Evolutionary conservation across 2,797 vertebrate genomes (phyloP), one percentile per base, ranked within the genome.

Genomic region (Buphagus erythrorhynchus): DNA sequence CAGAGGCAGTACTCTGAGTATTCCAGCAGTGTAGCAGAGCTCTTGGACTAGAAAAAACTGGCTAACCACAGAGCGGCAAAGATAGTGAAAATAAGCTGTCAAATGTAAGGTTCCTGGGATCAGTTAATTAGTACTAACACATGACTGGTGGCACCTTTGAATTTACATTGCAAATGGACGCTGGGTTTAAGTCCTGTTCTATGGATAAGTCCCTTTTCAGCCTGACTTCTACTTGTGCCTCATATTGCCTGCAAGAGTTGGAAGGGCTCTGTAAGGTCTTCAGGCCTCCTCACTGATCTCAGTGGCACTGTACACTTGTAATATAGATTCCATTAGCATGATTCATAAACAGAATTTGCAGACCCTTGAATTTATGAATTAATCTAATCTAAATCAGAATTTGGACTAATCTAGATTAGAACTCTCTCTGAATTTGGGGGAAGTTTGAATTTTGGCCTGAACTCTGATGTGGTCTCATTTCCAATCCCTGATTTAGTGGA

Each of bases 371-470:
- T 10, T 83, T 21, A 25, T 55, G 22, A 52, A 19, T 51, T 72
- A 77, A 63, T 85, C 36, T 79, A 38, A 28, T 42, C 22, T 51
- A 71, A 91, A 55, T 62, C 61, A 52, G 49, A 54, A 49, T 9
- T 25, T 28, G 26, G 6, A 55, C 36, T 77, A 38, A 29, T 42
- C 21, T 54, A 74, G 35, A 35, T 35, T 57, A 35, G 55, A 57
- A 57, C 15, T 58, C 21, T 16, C 5, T 85, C 36, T 49, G 45
- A 33, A 81, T 74, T 5, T 13, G 6, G 28, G 6, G 11, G 4
- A 75, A 46, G 9, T 67, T 83, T 94, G 63, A 73, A 72, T 88
- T 68, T 85, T 45, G 35, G 24, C 29, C 33, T 88, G 43, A 78
- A 10, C 11, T 14, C 42, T 68, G 40, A 16, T 54, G 16, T n/a